Evolutionary conservation across 2,113 vertebrate species (phyloP), one percentile per base, ranked within the genome.

Genomic region (Rhombomys opimus): DNA sequence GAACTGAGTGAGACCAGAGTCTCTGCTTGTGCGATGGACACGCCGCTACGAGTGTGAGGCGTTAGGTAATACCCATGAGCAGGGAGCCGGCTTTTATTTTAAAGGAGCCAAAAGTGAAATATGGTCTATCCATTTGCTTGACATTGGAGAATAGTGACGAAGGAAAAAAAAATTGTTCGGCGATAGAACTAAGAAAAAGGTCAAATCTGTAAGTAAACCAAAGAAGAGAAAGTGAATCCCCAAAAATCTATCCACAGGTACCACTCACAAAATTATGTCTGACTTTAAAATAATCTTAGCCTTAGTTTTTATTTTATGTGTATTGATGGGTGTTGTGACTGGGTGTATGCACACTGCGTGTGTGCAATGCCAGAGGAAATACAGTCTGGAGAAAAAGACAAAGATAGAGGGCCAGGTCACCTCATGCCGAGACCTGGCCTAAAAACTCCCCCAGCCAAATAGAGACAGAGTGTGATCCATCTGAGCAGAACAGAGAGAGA

Each of bases 381-480:
- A 76, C 5, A 88, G 68, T 81, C 2, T 4, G 14, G 20, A 84
- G 67, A 91, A 90, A 75, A 68, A 80, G 22, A 87, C 67, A 72
- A 7, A 89, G 85, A 70, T 27, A 50, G 91, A 96, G 59, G 27
- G 12, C 94, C 72, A 75, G 70, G 32, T 15, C 95, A 94, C 81
- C 63, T 25, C 65, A 95, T 82, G 38, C 17, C 25, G 65, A 95
- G 93, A 85, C 25, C 30, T 85, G 32, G 87, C 90, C 50, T 81
- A 95, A 96, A 93, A 27, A 65, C 52, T 75, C 92, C 91, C 77
- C 65, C 89, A 94, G 46, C 27, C n/a, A 96, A 75, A 65, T 20
- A 92, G 67, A 80, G 46, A 90, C 22, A 93, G 41, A 90, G 1
- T 82, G 9, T 82, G 54, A 13, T 84, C 22, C 27, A 32, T 94